These are phyloP conservation scores for Dicrostonyx torquatus DNA, from an alignment of 2,797 vertebrate species.

Conservation along the genomic window DNA sequence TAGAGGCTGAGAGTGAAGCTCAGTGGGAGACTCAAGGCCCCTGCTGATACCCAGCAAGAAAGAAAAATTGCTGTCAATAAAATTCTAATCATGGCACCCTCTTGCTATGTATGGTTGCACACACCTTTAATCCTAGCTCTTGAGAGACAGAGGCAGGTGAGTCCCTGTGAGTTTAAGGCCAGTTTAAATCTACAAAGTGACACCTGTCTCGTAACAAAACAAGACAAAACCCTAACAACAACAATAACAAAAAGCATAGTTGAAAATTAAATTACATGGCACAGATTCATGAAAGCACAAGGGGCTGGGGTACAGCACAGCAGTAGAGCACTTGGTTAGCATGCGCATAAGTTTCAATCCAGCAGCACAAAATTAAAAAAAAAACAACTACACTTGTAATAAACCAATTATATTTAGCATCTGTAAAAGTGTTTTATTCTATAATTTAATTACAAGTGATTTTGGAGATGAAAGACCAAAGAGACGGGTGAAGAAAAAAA, in stretches of 20 bases:
- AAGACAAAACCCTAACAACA: not conserved
- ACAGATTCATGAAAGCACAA: not conserved
- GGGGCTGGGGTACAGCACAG: not conserved
- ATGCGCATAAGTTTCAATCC: not conserved
- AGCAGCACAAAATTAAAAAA: not conserved
- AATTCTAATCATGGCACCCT: not conserved
- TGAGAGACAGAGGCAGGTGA: not conserved
- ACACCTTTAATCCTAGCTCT: not conserved
- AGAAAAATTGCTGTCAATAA: not conserved
- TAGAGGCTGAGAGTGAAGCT: not conserved
- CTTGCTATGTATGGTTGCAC: not conserved
- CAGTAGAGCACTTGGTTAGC: not conserved
- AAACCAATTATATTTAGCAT: not conserved
- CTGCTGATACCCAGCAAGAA: not conserved
- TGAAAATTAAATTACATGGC: not conserved
- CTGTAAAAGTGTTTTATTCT: conserved; percentile 23
- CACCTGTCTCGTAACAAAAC: not conserved
- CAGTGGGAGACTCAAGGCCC: not conserved
- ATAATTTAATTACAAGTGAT: conserved; percentile 18
- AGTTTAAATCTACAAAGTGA: not conserved
- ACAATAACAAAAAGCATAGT: not conserved
- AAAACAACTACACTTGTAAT: not conserved
- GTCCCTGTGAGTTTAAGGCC: not conserved
- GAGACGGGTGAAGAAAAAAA: not conserved
- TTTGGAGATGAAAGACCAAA: not conserved